Evolutionary conservation across 2,797 vertebrate species (phyloP), one percentile per base, ranked within the genome.

Genomic region (Oryzias dopingdopingensis): DNA sequence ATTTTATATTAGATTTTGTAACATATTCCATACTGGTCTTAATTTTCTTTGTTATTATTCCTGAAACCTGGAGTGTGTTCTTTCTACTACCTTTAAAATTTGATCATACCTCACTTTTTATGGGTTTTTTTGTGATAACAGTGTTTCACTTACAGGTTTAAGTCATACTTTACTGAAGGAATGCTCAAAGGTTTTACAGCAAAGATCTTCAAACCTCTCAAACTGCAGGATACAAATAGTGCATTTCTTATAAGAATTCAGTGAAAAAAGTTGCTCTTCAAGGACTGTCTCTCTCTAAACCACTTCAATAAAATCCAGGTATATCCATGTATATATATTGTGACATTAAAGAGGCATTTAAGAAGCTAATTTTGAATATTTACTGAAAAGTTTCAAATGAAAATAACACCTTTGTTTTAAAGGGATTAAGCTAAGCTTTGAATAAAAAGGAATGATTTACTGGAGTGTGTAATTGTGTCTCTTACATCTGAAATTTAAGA

Each of bases 381-480:
- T 67, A 51, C 69, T 70, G 67, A 60, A 76, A 79, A 74, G 54
- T 37, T 50, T 76, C 18, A 53, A 67, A 76, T 77, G 10, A 44
- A 44, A 44, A 44, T n/a, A 44, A 44, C 32, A 37, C 29, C 29
- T 37, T 37, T 37, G 10, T 37, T 37, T 13, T 37, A 37, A 37
- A 37, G 32, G 32, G 10, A 13, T 32, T 2, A 32, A 32, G 29
- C 7, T 32, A 32, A 12, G 10, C 47, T 67, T 81, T 76, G 49
- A 45, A 87, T 82, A 84, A 82, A 88, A 86, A 70, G 1, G 67
- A 78, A 74, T 77, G 51, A 67, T 83, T 66, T 70, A 81, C 84
- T 67, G 56, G 62, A 70, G 62, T 76, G 72, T 85, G 68, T 65
- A 64, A 78, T 67, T 76, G 79, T 84, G 70, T 75, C 42, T 78